Base-by-base conservation (phyloP, 2,888 invertebrate species). In the Hartigia nigra region DNA sequence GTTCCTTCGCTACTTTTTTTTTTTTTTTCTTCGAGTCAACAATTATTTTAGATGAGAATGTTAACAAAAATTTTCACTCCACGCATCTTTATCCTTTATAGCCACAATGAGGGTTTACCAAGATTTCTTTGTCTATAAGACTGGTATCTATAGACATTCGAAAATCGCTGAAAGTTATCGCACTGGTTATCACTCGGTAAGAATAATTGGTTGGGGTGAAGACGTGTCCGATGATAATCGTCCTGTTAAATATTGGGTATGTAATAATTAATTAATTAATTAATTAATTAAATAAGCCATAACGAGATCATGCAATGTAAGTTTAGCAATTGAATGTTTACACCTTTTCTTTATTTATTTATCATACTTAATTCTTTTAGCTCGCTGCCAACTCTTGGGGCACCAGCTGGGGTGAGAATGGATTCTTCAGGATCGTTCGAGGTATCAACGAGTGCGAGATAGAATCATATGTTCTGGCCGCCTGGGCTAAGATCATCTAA, bases 361-460 rank as follows among this genome's bases (percentile, higher is more conserved):
- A 69, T 72, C 76, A 77, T 70, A 70, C 70, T 76, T 83, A 79
- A 82, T 81, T 55, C 81, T 92, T 92, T 5, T 93, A 98, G 98
- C 93, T 97, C 88, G 97, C 96, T 72, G 97, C 97, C 75, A 99
- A 99, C 92, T 98, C 98, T 55, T 99, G 99, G 99, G 98, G 99
- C 12, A 88, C 92, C 0, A 93, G 95, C 84, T 99, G 98, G 98
- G 99, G 98, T 12, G 98, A 98, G 90, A 93, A 95, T 82, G 99
- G 99, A 0, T 96, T 95, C 90, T 98, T 99, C 95, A 94, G 95
- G 80, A 98, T 99, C 86, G 92, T 94, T 9, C 95, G 96, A 79
- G 98, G 98, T 72, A 92, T 90, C 77, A 96, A 98, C 92, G 98
- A 98, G 90, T 96, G 97, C 87, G 96, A 95, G 84, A 98, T 99